These are phyloP conservation scores for Drusus annulatus DNA, from an alignment of 1,140 invertebrate genomes.

Conservation along the genomic window DNA sequence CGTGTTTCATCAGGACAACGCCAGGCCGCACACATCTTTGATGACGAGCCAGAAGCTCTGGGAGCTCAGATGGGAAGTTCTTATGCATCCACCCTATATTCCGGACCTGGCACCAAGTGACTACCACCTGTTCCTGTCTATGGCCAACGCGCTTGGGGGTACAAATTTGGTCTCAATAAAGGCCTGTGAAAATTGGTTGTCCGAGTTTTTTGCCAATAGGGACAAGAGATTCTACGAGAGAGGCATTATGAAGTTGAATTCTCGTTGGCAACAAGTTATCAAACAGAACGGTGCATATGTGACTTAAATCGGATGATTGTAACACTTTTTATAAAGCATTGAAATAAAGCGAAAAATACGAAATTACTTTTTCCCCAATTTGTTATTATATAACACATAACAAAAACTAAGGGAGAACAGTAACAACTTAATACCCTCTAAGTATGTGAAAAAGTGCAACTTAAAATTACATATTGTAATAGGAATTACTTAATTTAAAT, in stretches of 20 bases:
- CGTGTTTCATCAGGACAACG: constrained; percentile 25
- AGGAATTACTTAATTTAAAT: too few relatives aligned
- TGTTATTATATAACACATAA: too few relatives aligned
- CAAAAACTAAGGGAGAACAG: too few relatives aligned
- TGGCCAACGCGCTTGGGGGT: constrained; percentile 21
- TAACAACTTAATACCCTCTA: too few relatives aligned
- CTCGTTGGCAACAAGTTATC: constrained; percentile 21
- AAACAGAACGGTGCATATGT: constrained; percentile 17
- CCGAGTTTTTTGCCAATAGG: constrained; percentile 22
- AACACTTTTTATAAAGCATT: constrained; percentile 4
- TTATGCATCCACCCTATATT: constrained; percentile 15
- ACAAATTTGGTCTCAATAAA: constrained; percentile 18
- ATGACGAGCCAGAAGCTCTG: constrained; percentile 19
- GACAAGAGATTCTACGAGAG: constrained; percentile 20
- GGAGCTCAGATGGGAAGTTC: constrained; percentile 10
- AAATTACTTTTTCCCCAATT: too few relatives aligned
- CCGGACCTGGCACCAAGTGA: constrained; percentile 7
- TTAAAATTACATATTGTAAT: too few relatives aligned
- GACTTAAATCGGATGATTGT: constrained; percentile 34
- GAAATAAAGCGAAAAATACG: too few relatives aligned
- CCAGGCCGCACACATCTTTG: constrained; percentile 21
- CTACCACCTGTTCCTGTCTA: constrained; percentile 10
- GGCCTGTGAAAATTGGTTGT: constrained; percentile 21
- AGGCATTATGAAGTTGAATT: constrained; percentile 18
- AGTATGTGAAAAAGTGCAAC: too few relatives aligned